Percentiles rank a stretch among this genome's conserved stretches.
Evolutionary conservation across 2,888 invertebrate genomes (phyloP).

Genomic region (Coelopa pilipes): DNA sequence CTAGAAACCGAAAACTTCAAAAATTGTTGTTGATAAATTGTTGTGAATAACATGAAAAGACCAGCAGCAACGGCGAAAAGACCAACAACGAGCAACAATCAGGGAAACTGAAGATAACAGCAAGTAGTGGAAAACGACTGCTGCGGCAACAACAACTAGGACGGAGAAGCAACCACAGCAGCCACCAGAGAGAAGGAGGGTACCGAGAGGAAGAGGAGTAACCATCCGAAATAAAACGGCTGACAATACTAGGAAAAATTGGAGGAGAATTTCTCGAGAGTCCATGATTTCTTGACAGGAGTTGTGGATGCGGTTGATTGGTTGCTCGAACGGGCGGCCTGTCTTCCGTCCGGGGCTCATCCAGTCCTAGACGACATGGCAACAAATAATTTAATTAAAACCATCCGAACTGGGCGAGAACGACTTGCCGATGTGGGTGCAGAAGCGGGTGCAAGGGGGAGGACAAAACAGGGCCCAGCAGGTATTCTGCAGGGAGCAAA

Average conservation of each 20-base stretch:
- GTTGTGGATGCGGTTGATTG: slow-evolving; percentile 4
- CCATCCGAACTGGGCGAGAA: background rate
- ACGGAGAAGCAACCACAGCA: too few relatives aligned
- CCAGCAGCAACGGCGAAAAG: background rate
- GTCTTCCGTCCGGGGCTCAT: background rate
- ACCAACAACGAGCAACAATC: slow-evolving; percentile 1
- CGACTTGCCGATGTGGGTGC: too few relatives aligned
- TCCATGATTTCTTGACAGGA: slow-evolving; percentile 13
- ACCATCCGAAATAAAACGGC: slow-evolving; percentile 9
- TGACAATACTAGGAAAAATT: slow-evolving; percentile 13
- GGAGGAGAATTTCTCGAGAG: background rate
- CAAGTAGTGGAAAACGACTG: background rate
- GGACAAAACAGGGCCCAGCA: too few relatives aligned
- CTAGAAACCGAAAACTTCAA: slow-evolving; percentile 30
- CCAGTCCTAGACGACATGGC: background rate
- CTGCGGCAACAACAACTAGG: background rate
- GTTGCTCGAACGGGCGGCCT: background rate
- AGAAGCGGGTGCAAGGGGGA: too few relatives aligned
- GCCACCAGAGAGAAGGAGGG: too few relatives aligned
- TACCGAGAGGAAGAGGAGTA: background rate
- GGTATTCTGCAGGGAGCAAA: too few relatives aligned
- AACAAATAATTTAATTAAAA: slow-evolving; percentile 19
- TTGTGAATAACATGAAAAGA: slow-evolving; percentile 27
- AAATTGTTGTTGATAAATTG: slow-evolving; percentile 34
- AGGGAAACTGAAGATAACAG: background rate